A percentile compares a stretch with the other conserved stretches of the same genome.
Conservation (phyloP, 2,888 invertebrate genomes). For the Fragum whitleyi region DNA sequence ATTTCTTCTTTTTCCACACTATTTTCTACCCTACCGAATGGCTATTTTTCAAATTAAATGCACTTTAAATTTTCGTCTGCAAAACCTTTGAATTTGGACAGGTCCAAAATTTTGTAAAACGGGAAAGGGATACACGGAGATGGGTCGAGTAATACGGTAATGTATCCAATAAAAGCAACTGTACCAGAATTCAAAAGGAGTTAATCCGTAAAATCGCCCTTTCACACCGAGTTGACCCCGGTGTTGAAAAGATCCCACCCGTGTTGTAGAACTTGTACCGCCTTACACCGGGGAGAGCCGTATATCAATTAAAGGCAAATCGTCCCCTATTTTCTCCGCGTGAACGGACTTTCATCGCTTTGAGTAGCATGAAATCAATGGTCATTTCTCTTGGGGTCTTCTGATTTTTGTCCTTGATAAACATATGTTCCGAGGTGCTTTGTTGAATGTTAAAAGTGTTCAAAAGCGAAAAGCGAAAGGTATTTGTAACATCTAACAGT, state of each 20-base stretch:
- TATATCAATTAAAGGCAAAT: conserved; percentile 46
- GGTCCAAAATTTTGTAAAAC: no score
- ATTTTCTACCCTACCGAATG: no score
- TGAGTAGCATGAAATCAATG: neutral
- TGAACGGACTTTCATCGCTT: neutral
- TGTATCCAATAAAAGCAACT: conserved; percentile 2
- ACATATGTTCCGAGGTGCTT: neutral
- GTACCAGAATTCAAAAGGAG: conserved; percentile 21
- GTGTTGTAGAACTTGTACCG: conserved; percentile 31
- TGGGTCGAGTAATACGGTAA: no score
- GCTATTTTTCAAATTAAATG: no score
- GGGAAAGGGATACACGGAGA: no score
- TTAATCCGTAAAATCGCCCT: conserved; percentile 24
- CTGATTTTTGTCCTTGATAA: neutral
- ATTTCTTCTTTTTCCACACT: no score
- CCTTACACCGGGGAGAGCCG: conserved; percentile 23
- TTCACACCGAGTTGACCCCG: conserved; percentile 30
- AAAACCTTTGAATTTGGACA: no score
- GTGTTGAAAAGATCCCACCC: conserved; percentile 44
- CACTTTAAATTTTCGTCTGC: no score
- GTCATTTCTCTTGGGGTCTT: neutral
- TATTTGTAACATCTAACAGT: no score
- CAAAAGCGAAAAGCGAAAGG: no score
- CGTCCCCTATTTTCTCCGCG: neutral
- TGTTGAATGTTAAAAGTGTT: neutral